Conservation (phyloP, 2,113 vertebrate genomes). For the Triplophysa tibetana region DNA sequence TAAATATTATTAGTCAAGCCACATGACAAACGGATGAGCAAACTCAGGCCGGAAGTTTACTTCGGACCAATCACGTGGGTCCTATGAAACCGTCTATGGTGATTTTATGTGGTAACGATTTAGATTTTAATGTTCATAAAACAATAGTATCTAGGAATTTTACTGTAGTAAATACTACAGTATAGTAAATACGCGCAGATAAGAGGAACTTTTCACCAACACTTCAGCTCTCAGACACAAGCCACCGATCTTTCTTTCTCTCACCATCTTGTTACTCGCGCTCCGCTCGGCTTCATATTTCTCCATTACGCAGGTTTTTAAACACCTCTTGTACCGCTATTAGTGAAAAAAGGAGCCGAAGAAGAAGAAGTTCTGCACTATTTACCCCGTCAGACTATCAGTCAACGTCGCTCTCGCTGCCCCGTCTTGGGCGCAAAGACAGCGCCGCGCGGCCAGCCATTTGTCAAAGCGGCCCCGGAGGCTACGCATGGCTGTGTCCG, state of each 20-base stretch:
- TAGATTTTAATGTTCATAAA: no score
- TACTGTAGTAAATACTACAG: no score
- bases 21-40: no score
- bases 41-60: no score
- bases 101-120: no score
- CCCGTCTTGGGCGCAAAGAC: constrained; percentile 49
- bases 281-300: constrained; percentile 64
- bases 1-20: no score
- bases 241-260: constrained; percentile 22
- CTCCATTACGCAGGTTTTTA: constrained; percentile 77
- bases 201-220: no score
- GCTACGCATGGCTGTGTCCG: constrained; percentile 72
- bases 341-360: constrained; percentile 65
- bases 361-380: constrained; percentile 77
- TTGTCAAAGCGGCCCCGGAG: constrained; percentile 76
- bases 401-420: constrained; percentile 73
- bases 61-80: no score
- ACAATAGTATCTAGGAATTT: no score
- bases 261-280: constrained; percentile 28
- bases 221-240: neutral
- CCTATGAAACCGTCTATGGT: no score
- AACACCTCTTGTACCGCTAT: constrained; percentile 79
- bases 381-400: constrained; percentile 75
- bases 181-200: no score
- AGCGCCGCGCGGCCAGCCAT: constrained; percentile 67